Percentiles rank a stretch among this genome's conserved stretches.
phyloP scores from a whole-genome alignment of 2,888 invertebrate species.

The Drosophila kuntzei region DNA sequence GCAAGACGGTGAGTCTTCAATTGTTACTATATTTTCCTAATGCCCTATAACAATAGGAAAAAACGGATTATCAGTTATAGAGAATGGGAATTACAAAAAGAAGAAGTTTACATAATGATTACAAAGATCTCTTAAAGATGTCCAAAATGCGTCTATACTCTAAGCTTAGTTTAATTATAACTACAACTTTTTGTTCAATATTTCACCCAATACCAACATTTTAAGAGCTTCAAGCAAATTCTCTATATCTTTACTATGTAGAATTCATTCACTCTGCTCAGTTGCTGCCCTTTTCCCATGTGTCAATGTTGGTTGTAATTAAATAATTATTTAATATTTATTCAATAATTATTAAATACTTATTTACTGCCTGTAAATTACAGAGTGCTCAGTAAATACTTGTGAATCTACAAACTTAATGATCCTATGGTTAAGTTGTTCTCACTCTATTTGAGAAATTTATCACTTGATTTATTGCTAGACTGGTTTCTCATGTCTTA shows the following conservation, averaged over 20 bases:
- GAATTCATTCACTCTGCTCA: not conserved
- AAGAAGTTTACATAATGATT: too few species aligned
- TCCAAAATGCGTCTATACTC: too few species aligned
- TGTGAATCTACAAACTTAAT: not conserved
- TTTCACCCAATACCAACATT: too few species aligned
- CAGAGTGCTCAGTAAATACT: not conserved
- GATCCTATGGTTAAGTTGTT: not conserved
- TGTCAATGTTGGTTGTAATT: not conserved
- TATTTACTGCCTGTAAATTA: not conserved
- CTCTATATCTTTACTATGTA: not conserved
- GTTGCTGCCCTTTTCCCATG: not conserved
- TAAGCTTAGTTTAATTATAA: too few species aligned
- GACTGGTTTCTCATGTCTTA: not conserved
- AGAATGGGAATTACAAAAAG: too few species aligned
- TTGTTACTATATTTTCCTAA: not conserved
- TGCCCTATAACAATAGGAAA: not conserved
- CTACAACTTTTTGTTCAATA: too few species aligned
- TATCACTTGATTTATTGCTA: not conserved
- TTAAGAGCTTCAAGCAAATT: too few species aligned
- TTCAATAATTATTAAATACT: not conserved
- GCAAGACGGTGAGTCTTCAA: constrained; percentile 84
- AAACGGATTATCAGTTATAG: not conserved
- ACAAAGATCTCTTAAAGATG: too few species aligned
- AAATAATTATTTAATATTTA: too few species aligned
- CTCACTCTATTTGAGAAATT: not conserved